Conservation (phyloP, 1,140 invertebrate species). For the Drosophila willistoni region DNA sequence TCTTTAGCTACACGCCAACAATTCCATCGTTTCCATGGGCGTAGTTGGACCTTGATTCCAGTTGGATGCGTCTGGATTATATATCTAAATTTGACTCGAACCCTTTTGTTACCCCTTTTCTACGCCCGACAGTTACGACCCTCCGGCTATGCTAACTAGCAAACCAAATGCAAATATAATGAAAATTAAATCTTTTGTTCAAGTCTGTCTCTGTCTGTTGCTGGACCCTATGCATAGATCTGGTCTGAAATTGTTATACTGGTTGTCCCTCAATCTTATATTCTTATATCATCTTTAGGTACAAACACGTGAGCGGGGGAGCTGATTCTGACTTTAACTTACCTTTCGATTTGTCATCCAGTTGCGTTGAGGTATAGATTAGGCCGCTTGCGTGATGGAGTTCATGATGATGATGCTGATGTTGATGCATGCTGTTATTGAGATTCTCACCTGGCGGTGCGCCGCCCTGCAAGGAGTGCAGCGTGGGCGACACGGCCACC, state of each 20-base stretch:
- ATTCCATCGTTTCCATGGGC: neutral
- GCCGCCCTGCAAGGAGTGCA: slow-evolving; percentile 48
- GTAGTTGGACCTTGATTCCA: neutral
- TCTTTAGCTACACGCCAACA: slow-evolving; percentile 29
- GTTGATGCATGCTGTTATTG: slow-evolving; percentile 41
- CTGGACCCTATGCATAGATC: neutral
- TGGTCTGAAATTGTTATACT: neutral
- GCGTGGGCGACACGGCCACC: slow-evolving; percentile 41
- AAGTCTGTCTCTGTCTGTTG: neutral
- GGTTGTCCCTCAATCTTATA: too few relatives aligned
- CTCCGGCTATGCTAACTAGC: neutral
- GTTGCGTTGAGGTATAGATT: slow-evolving; percentile 45
- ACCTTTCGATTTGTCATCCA: slow-evolving; percentile 73
- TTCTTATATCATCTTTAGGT: neutral
- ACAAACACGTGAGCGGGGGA: neutral
- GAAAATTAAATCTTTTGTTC: slow-evolving; percentile 43
- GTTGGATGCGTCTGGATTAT: too few relatives aligned
- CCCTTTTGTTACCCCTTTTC: slow-evolving; percentile 5
- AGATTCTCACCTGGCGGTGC: slow-evolving; percentile 40
- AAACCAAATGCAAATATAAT: slow-evolving; percentile 40
- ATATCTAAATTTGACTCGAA: too few relatives aligned
- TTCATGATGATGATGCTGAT: slow-evolving; percentile 42
- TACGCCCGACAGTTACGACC: neutral
- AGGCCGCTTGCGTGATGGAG: slow-evolving; percentile 36
- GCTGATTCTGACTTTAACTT: slow-evolving; percentile 7